A percentile compares a stretch with the other conserved stretches of the same genome.
phyloP scores from a whole-genome alignment of 2,797 vertebrate species.

The Amphiprion clarkii region DNA sequence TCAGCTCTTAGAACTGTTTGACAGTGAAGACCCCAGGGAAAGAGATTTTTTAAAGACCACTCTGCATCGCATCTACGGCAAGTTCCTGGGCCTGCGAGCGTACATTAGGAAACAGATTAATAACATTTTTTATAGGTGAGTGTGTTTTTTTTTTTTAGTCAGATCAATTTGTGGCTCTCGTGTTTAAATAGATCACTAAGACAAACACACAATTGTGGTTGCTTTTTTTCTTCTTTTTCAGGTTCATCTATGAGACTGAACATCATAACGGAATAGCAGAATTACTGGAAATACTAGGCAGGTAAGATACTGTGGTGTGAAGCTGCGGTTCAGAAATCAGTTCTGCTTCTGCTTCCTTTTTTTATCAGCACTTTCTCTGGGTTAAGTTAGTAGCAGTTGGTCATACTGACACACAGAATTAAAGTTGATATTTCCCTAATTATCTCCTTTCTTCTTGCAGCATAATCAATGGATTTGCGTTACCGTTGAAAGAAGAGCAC shows the following conservation, averaged over 20 bases:
- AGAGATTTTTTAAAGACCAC: slow-evolving; percentile 99
- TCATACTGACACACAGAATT: too few relatives aligned
- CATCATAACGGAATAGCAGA: slow-evolving; percentile 99
- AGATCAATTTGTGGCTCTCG: not conserved
- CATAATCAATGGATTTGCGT: slow-evolving; percentile 99
- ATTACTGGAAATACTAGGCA: slow-evolving; percentile 99
- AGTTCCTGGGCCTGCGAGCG: slow-evolving; percentile 97
- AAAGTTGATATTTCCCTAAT: not conserved
- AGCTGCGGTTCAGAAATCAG: not conserved
- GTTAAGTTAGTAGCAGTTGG: not conserved
- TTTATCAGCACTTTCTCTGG: too few relatives aligned
- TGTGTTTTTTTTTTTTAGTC: slow-evolving; percentile 20
- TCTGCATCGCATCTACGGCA: slow-evolving; percentile 98
- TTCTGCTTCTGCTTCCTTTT: slow-evolving; percentile 7
- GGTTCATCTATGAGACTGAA: slow-evolving; percentile 99
- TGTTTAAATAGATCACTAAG: not conserved
- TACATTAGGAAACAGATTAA: slow-evolving; percentile 99
- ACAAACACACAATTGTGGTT: not conserved
- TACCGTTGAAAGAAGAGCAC: slow-evolving; percentile 99
- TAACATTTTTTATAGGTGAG: slow-evolving; percentile 99
- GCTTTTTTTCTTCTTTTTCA: slow-evolving; percentile 61
- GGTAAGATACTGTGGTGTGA: slow-evolving; percentile 79
- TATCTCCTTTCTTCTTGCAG: slow-evolving; percentile 73
- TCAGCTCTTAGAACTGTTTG: slow-evolving; percentile 97
- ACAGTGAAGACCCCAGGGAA: slow-evolving; percentile 99